Evolutionary conservation across 2,797 vertebrate species (phyloP).

Genomic region (Agapornis canus): DNA sequence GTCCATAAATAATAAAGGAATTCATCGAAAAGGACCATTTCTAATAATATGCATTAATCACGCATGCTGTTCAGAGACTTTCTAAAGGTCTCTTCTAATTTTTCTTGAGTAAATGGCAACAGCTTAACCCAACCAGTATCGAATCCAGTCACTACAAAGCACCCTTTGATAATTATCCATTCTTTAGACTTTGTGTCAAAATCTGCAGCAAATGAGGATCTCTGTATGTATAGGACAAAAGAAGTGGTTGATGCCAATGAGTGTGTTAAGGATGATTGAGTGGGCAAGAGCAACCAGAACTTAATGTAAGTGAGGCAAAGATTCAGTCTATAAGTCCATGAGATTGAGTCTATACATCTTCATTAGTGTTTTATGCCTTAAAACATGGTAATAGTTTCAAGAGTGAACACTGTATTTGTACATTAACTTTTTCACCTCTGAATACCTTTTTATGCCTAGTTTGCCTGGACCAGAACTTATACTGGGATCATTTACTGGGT

Average conservation of each 20-base stretch:
- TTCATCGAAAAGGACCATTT: slow-evolving; percentile 3
- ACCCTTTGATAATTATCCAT: slow-evolving; percentile 14
- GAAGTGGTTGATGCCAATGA: slow-evolving; percentile 51
- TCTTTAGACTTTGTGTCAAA: slow-evolving; percentile 40
- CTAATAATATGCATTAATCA: slow-evolving; percentile 25
- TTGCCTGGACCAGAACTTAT: background rate
- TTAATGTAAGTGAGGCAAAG: slow-evolving; percentile 70
- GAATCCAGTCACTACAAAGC: background rate
- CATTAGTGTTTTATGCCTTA: slow-evolving; percentile 70
- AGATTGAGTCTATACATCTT: slow-evolving; percentile 79
- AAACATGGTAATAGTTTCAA: slow-evolving; percentile 69
- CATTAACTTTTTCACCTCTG: slow-evolving; percentile 64
- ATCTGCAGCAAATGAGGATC: slow-evolving; percentile 26
- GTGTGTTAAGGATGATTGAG: slow-evolving; percentile 75
- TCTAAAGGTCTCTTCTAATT: background rate
- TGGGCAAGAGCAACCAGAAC: slow-evolving; percentile 54
- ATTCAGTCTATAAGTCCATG: slow-evolving; percentile 66
- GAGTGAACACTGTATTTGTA: slow-evolving; percentile 38
- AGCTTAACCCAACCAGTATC: background rate
- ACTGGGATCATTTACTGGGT: background rate
- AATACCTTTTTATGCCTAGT: background rate
- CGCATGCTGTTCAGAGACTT: background rate
- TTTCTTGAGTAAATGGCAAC: slow-evolving; percentile 2
- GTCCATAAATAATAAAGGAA: background rate
- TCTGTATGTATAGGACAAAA: slow-evolving; percentile 36